A percentile compares a stretch with the other conserved stretches of the same genome.
These are phyloP conservation scores for Zonotrichia albicollis DNA, from an alignment of 2,797 vertebrate genomes.

Conservation along the genomic window DNA sequence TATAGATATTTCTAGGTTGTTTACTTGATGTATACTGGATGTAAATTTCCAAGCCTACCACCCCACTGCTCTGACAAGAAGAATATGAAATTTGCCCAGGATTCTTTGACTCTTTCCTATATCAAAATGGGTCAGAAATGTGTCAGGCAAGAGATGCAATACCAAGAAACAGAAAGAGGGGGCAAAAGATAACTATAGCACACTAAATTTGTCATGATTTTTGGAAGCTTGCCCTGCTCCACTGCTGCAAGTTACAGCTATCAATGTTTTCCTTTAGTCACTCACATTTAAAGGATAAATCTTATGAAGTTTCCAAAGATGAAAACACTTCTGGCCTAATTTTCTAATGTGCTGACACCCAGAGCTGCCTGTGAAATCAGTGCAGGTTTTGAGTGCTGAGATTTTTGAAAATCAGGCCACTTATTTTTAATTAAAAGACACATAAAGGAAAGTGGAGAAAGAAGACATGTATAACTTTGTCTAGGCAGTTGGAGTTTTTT, in stretches of 20 bases:
- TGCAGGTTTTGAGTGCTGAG: neutral
- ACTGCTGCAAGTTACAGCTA: neutral
- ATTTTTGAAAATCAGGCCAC: neutral
- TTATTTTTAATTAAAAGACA: conserved; percentile 36
- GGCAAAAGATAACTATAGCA: neutral
- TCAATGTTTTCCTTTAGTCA: neutral
- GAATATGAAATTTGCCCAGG: neutral
- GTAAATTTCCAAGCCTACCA: neutral
- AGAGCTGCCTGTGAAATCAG: neutral
- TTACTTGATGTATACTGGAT: neutral
- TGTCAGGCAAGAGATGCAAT: neutral
- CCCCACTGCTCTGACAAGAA: neutral
- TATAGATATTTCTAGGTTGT: neutral
- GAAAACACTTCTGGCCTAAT: neutral
- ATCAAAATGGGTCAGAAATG: neutral
- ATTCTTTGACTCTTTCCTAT: neutral
- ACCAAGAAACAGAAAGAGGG: neutral
- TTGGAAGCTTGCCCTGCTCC: neutral
- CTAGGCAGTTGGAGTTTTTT: neutral
- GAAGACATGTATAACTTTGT: neutral
- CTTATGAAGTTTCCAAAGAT: neutral
- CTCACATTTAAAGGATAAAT: neutral
- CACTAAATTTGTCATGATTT: neutral
- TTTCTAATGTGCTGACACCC: neutral
- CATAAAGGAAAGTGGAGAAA: neutral